Percentiles rank a stretch among this genome's conserved stretches.
Conservation (phyloP, 2,797 vertebrate genomes). For the Lepus townsendii region DNA sequence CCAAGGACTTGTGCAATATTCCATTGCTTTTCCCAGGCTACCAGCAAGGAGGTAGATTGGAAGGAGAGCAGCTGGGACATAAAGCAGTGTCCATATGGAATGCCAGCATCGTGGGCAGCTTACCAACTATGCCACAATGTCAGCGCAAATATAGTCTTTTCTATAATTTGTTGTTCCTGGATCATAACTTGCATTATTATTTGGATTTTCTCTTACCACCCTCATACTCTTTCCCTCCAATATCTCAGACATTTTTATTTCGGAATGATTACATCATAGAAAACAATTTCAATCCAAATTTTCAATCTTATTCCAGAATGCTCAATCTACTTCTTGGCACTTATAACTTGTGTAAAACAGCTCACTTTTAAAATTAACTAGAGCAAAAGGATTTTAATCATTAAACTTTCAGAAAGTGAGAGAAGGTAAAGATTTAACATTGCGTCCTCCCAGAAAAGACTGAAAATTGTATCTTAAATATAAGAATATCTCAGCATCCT, state of each 20-base stretch:
- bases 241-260: neutral
- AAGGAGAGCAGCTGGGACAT: too few relatives aligned
- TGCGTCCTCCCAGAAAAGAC: neutral
- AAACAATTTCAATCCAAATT: neutral
- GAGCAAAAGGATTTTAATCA: neutral
- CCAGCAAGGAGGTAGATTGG: too few relatives aligned
- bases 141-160: neutral
- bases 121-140: too few relatives aligned
- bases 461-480: neutral
- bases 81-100: too few relatives aligned
- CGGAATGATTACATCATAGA: neutral
- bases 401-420: neutral
- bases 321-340: neutral
- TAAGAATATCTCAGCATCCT: neutral
- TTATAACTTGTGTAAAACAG: neutral
- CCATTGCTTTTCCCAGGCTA: too few relatives aligned
- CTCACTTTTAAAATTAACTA: neutral
- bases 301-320: neutral
- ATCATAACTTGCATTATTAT: neutral
- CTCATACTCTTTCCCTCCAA: neutral
- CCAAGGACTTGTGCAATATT: too few relatives aligned
- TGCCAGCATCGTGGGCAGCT: too few relatives aligned
- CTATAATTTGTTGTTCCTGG: neutral
- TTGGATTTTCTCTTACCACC: neutral
- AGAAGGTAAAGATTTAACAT: neutral